These are phyloP conservation scores for Protomyctophum bolini DNA, from an alignment of 2,113 vertebrate genomes.

Conservation along the genomic window DNA sequence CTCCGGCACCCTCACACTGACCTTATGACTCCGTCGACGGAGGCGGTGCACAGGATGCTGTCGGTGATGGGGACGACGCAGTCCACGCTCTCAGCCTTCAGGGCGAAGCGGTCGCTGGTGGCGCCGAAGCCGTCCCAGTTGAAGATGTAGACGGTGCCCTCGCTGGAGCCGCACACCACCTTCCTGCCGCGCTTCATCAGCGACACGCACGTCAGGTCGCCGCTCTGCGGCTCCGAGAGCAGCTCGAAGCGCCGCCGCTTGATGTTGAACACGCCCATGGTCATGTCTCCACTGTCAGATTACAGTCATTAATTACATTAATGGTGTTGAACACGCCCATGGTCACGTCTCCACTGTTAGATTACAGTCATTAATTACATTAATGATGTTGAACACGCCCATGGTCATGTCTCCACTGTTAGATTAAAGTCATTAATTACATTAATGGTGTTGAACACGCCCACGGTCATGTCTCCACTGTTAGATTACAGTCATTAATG, in stretches of 20 bases:
- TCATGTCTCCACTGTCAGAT: conserved; percentile 88
- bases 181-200: conserved; percentile 93
- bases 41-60: conserved; percentile 88
- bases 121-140: conserved; percentile 97
- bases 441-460: no score
- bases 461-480: no score
- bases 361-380: no score
- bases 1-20: conserved; percentile 56
- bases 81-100: conserved; percentile 90
- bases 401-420: no score
- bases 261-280: conserved; percentile 91
- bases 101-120: conserved; percentile 90
- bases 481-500: no score
- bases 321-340: no score
- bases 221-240: conserved; percentile 89
- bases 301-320: no score
- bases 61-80: conserved; percentile 88
- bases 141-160: conserved; percentile 94
- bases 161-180: conserved; percentile 90
- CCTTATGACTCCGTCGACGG: conserved; percentile 92
- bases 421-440: no score
- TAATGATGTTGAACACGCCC: no score
- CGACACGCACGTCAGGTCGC: conserved; percentile 88
- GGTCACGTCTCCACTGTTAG: no score
- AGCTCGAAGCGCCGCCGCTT: conserved; percentile 90